Conservation (phyloP, 2,113 vertebrate species). For the Onychorhynchus coronatus region DNA sequence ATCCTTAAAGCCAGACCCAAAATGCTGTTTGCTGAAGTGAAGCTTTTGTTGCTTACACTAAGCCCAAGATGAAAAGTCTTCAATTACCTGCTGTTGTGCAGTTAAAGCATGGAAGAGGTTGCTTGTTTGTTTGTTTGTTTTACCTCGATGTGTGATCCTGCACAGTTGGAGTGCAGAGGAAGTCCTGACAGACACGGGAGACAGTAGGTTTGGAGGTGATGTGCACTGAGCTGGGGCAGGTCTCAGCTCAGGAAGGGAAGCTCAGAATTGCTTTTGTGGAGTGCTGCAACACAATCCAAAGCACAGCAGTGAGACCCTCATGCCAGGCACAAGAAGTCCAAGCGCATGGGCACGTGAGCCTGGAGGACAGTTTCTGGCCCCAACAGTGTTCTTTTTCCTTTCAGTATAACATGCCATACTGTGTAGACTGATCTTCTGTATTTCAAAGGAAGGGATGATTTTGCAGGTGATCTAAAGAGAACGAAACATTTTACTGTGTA, state of each 20-base stretch:
- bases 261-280: not conserved
- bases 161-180: not conserved
- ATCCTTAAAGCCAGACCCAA: not conserved
- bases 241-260: not conserved
- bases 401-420: not conserved
- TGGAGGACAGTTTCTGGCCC: not conserved
- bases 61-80: not conserved
- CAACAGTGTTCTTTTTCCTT: not conserved
- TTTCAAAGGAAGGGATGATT: not conserved
- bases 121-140: not conserved
- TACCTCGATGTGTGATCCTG: not conserved
- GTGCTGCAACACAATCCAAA: not conserved
- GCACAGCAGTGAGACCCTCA: not conserved
- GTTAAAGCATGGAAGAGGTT: not conserved
- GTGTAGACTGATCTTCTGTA: not conserved
- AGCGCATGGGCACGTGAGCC: not conserved
- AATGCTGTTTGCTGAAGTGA: not conserved
- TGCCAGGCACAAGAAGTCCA: not conserved
- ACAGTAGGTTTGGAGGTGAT: not conserved
- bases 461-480: not conserved
- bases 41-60: not conserved
- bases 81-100: not conserved
- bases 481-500: not conserved
- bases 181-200: not conserved
- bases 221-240: no score